Percentiles rank a stretch among this genome's conserved stretches.
Evolutionary conservation across 1,140 invertebrate species (phyloP).

Genomic region (Anagrus nilaparvatae): DNA sequence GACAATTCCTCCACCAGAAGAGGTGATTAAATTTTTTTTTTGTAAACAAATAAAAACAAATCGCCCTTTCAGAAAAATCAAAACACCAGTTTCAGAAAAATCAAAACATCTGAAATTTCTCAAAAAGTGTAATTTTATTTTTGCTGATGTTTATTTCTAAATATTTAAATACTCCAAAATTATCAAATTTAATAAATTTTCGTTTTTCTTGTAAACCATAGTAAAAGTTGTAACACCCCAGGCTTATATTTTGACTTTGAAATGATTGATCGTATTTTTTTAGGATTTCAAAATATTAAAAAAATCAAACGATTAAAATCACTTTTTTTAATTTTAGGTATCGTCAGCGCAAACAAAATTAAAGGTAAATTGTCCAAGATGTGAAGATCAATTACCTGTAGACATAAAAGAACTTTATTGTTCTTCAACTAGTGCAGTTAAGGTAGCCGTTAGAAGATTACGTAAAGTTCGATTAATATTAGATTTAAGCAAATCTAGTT

Average conservation of each 20-base stretch:
- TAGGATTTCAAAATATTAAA: too few relatives aligned
- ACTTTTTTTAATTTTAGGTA: too few relatives aligned
- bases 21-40: not conserved
- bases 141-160: not conserved
- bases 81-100: conserved; percentile 12
- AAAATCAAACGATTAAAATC: too few relatives aligned
- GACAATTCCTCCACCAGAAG: conserved; percentile 8
- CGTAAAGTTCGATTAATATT: conserved; percentile 29
- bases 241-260: too few relatives aligned
- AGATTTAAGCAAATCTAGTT: conserved; percentile 19
- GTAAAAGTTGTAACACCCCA: too few relatives aligned
- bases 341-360: too few relatives aligned
- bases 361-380: conserved; percentile 36
- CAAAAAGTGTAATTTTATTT: conserved; percentile 12
- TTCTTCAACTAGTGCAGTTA: conserved; percentile 26
- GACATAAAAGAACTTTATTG: conserved; percentile 32
- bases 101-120: conserved; percentile 10
- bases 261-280: too few relatives aligned
- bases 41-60: conserved; percentile 10
- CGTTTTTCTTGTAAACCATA: too few relatives aligned
- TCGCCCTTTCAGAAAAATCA: conserved; percentile 9
- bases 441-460: conserved; percentile 30
- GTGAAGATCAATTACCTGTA: conserved; percentile 26
- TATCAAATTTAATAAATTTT: too few relatives aligned
- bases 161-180: not conserved